Evolutionary conservation across 2,888 invertebrate species (phyloP).

Genomic region (Lochmaea crataegi): DNA sequence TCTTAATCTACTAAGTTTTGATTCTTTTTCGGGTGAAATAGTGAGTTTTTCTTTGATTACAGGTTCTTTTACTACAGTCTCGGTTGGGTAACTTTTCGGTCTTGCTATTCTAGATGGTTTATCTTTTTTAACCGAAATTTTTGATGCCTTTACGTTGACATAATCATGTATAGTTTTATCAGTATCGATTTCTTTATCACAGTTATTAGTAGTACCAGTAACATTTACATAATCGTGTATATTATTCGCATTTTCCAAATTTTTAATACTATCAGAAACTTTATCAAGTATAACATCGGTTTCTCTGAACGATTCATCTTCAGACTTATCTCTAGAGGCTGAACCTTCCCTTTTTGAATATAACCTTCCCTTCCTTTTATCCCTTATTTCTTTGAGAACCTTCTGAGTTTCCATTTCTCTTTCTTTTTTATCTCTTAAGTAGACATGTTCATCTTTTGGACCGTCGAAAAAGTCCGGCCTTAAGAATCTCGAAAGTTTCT

Average conservation of each 20-base stretch:
- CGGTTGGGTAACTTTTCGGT: slow-evolving; percentile 70
- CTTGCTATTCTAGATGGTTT: slow-evolving; percentile 67
- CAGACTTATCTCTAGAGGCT: slow-evolving; percentile 47
- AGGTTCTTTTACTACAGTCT: slow-evolving; percentile 56
- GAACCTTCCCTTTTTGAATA: slow-evolving; percentile 57
- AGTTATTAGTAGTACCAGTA: slow-evolving; percentile 33
- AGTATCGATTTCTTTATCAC: slow-evolving; percentile 13
- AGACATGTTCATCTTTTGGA: slow-evolving; percentile 71
- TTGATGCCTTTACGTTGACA: slow-evolving; percentile 54
- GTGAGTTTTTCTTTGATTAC: slow-evolving; percentile 35
- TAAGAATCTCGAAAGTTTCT: slow-evolving; percentile 77
- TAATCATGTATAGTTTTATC: slow-evolving; percentile 53
- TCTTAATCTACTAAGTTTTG: slow-evolving; percentile 61
- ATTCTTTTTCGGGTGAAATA: slow-evolving; percentile 71
- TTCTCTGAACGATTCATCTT: slow-evolving; percentile 47
- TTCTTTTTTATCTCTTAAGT: slow-evolving; percentile 72
- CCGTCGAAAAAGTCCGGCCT: slow-evolving; percentile 83
- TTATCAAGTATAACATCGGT: slow-evolving; percentile 54
- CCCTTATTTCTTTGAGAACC: slow-evolving; percentile 75
- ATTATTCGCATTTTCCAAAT: slow-evolving; percentile 54
- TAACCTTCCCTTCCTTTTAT: slow-evolving; percentile 66
- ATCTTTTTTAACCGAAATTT: slow-evolving; percentile 55
- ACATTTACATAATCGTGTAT: slow-evolving; percentile 59
- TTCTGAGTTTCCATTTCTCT: slow-evolving; percentile 77
- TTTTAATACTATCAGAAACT: slow-evolving; percentile 60